Percentiles rank a stretch among this genome's conserved stretches.
phyloP scores from a whole-genome alignment of 2,113 vertebrate genomes.

The western clawed frog (Xenopus tropicalis) region UCB_Xtro_10.0 CM004452.2:25185001-25185500 shows the following conservation, averaged over 20 bases:
- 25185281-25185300: conserved; percentile 52
- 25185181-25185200: conserved; percentile 63
- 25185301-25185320: conserved; percentile 68
- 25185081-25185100: conserved; percentile 68
- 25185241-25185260: conserved; percentile 84
- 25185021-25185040: conserved; percentile 45
- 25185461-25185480: conserved; percentile 45
- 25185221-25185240: conserved; percentile 75
- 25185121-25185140: conserved; percentile 64
- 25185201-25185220: conserved; percentile 66
- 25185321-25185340: conserved; percentile 70
- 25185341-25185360: conserved; percentile 66
- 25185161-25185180: conserved; percentile 65
- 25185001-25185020: conserved; percentile 4
- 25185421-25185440: conserved; percentile 39
- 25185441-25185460: conserved; percentile 38
- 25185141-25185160: conserved; percentile 65
- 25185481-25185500: conserved; percentile 48
- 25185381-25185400: conserved; percentile 49
- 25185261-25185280: conserved; percentile 46
- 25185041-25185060: conserved; percentile 49
- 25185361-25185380: conserved; percentile 62
- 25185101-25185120: conserved; percentile 63
- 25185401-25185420: no score
- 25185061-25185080: conserved; percentile 51